Evolutionary conservation across 1,140 invertebrate species (phyloP).

Genomic region (Bombus balteatus): DNA sequence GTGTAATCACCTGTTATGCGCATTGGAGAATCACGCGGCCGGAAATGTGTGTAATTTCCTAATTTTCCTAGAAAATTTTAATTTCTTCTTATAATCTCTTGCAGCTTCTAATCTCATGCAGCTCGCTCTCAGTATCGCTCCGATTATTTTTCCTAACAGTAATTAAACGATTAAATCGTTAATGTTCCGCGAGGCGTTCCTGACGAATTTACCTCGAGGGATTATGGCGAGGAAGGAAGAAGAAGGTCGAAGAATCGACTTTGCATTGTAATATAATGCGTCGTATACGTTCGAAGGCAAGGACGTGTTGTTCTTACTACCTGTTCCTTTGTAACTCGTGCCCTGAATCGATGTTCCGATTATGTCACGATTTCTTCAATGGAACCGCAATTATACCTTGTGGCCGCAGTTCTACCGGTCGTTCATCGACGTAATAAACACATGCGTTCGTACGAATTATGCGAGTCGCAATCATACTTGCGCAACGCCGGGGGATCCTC

Average conservation of each 20-base stretch:
- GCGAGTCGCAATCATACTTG: constrained; percentile 35
- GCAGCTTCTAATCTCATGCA: background rate
- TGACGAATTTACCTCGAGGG: background rate
- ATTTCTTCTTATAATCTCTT: background rate
- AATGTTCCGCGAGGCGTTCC: background rate
- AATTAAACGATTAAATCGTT: background rate
- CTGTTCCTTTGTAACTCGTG: constrained; percentile 24
- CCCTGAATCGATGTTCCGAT: constrained; percentile 52
- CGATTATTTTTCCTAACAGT: too few species aligned
- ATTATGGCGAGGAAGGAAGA: background rate
- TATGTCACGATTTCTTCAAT: constrained; percentile 58
- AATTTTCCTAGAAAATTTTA: constrained; percentile 25
- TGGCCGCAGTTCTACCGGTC: constrained; percentile 28
- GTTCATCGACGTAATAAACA: constrained; percentile 40
- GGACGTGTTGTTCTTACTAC: constrained; percentile 25
- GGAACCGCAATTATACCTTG: constrained; percentile 52
- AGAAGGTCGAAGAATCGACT: background rate
- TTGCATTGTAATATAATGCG: background rate
- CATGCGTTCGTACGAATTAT: constrained; percentile 12
- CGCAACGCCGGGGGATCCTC: background rate
- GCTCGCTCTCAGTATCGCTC: too few species aligned
- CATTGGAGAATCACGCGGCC: background rate
- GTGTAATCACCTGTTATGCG: constrained; percentile 28
- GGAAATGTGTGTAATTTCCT: constrained; percentile 39
- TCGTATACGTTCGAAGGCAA: constrained; percentile 14